Base-by-base conservation (phyloP, 1,140 invertebrate genomes). In the Solenopsis invicta region DNA sequence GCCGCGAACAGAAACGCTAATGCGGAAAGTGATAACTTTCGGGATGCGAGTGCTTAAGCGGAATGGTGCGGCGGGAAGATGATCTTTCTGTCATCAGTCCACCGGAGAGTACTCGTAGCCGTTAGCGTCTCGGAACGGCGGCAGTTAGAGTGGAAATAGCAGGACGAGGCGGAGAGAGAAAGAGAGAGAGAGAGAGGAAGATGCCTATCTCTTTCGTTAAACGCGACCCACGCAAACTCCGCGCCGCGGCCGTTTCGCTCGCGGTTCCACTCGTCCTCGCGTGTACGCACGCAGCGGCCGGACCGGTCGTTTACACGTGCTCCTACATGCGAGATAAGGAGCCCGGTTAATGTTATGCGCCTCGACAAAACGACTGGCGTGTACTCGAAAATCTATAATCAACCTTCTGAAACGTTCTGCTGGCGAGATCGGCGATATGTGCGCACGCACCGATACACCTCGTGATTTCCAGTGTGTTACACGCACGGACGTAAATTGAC, bases 91-190 rank as follows among this genome's bases (percentile, higher is more conserved):
- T 71, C 78, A 71, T 59, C 66, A 21, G 52, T 52, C 64, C 9
- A 48, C 12, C 34, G n/a, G 71, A 71, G 78, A 71, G 78, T 29
- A 59, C 37, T 54, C 64, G 64, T 29, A 41, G 45, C 5, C 24
- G 24, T 61, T 77, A 50, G 29, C 18, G 21, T 21, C 50, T 69
- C 62, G 16, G 41, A 34, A 50, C 45, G 37, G 64, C 45, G 37
- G 64, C 66, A 81, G 78, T 81, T 71, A 56, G 52, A 81, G 24
- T 81, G 34, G 50, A 81, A 81, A 81, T 81, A 71, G 78, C 52
- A 59, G 21, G 16, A 50, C 41, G 24, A 50, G 8, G 29, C 10
- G 13, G 4, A 61, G 24, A 80, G 48, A 24, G n/a, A 41, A 41
- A 77, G 41, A 34, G 24, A 34, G 41, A 77, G 41, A 34, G 18